Evolutionary conservation across 2,113 vertebrate genomes (phyloP).

Genomic region (Engystomops pustulosus): DNA sequence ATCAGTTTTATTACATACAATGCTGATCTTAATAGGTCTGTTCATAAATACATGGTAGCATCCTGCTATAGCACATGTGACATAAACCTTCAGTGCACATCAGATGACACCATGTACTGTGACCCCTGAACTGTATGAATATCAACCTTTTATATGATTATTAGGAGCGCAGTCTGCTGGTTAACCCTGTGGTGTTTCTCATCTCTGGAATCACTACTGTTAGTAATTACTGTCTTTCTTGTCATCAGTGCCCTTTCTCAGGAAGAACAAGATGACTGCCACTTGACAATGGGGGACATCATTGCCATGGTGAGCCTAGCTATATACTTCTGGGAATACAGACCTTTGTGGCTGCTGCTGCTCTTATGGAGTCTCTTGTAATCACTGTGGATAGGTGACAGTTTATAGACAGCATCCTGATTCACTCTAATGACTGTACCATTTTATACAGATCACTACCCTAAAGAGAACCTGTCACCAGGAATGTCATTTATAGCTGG

Average conservation of each 20-base stretch:
- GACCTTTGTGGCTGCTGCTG: too few relatives aligned
- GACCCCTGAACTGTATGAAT: background rate
- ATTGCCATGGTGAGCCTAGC: slow-evolving; percentile 85
- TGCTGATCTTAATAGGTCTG: too few relatives aligned
- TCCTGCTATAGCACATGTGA: background rate
- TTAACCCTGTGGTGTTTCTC: background rate
- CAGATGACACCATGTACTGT: background rate
- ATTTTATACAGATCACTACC: too few relatives aligned
- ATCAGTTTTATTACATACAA: too few relatives aligned
- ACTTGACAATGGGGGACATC: slow-evolving; percentile 92
- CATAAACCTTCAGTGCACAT: background rate
- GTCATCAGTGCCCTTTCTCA: slow-evolving; percentile 89
- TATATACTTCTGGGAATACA: background rate
- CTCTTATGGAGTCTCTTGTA: too few relatives aligned
- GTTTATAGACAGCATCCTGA: background rate
- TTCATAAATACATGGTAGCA: too few relatives aligned
- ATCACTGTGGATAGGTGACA: too few relatives aligned
- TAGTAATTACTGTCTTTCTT: background rate
- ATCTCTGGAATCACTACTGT: background rate
- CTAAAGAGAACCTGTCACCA: too few relatives aligned
- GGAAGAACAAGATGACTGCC: slow-evolving; percentile 93
- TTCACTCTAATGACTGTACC: too few relatives aligned
- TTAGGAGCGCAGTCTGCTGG: background rate
- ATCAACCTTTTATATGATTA: background rate
- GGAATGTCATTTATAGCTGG: too few relatives aligned